Percentiles rank a stretch among this genome's conserved stretches.
phyloP scores from a whole-genome alignment of 2,888 invertebrate genomes.

The Notocelia uddmanniana region DNA sequence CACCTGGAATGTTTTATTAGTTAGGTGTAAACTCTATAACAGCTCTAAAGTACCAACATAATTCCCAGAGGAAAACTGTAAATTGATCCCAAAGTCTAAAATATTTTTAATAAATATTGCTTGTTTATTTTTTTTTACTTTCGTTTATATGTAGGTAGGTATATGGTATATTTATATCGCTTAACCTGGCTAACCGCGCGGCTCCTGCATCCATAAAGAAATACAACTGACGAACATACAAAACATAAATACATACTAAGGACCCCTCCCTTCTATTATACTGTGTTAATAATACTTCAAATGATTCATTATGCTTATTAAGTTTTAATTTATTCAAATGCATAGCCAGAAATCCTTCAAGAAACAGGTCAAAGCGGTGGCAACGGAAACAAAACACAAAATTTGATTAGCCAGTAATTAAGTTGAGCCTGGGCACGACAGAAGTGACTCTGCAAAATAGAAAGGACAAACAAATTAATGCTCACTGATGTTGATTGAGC shows the following conservation, averaged over 20 bases:
- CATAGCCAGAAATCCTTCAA: slow-evolving; percentile 7
- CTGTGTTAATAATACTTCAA: no score
- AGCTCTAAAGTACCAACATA: neutral
- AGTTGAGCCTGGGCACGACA: slow-evolving; percentile 39
- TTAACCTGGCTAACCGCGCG: no score
- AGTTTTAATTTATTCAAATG: slow-evolving; percentile 26
- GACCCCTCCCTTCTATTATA: no score
- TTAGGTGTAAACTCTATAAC: neutral
- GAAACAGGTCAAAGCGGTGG: slow-evolving; percentile 34
- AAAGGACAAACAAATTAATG: slow-evolving; percentile 44
- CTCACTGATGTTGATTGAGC: slow-evolving; percentile 44
- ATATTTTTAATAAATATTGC: no score
- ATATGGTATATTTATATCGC: no score
- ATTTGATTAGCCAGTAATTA: slow-evolving; percentile 42
- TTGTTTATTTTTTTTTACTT: no score
- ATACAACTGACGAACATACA: no score
- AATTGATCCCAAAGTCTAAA: no score
- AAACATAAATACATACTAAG: no score
- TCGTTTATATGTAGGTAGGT: no score
- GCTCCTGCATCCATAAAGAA: no score
- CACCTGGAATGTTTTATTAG: slow-evolving; percentile 36
- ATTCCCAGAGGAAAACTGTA: neutral
- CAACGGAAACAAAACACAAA: slow-evolving; percentile 39
- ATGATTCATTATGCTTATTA: neutral
- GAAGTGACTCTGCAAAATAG: slow-evolving; percentile 42